Percentiles rank a stretch among this genome's conserved stretches.
phyloP scores from a whole-genome alignment of 2,797 vertebrate species.

The Hippocampus kuda region DNA sequence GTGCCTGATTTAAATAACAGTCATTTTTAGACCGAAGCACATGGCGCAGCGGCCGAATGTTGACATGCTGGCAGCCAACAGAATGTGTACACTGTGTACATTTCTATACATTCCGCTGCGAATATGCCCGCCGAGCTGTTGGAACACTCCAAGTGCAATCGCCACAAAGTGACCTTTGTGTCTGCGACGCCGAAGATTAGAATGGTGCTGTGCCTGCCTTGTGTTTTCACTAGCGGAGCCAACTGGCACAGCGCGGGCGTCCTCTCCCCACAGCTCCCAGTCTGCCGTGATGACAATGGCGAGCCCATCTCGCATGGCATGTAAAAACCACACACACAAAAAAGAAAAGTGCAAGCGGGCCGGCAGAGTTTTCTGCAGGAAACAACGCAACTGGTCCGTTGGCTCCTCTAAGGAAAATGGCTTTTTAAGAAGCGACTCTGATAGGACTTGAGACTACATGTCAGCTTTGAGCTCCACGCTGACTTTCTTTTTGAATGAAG shows the following conservation, averaged over 20 bases:
- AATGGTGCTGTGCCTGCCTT: conserved; percentile 66
- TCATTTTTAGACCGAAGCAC: conserved; percentile 2
- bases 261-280: conserved; percentile 58
- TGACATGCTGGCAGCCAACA: conserved; percentile 1
- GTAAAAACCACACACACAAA: conserved; percentile 54
- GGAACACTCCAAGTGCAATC: conserved; percentile 44
- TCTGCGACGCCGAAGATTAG: conserved; percentile 67
- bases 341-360: neutral
- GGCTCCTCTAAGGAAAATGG: conserved; percentile 16
- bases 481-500: conserved; percentile 9
- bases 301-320: conserved; percentile 60
- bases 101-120: conserved; percentile 16
- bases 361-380: conserved; percentile 40
- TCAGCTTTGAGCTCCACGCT: conserved; percentile 5
- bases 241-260: conserved; percentile 63
- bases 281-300: conserved; percentile 68
- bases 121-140: conserved; percentile 40
- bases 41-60: neutral
- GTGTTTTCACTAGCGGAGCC: conserved; percentile 62
- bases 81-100: neutral
- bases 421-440: conserved; percentile 17
- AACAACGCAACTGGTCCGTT: conserved; percentile 37
- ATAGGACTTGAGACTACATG: conserved; percentile 19
- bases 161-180: conserved; percentile 64
- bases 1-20: neutral